phyloP scores from a whole-genome alignment of 2,888 invertebrate genomes.

The Eilema depressum region DNA sequence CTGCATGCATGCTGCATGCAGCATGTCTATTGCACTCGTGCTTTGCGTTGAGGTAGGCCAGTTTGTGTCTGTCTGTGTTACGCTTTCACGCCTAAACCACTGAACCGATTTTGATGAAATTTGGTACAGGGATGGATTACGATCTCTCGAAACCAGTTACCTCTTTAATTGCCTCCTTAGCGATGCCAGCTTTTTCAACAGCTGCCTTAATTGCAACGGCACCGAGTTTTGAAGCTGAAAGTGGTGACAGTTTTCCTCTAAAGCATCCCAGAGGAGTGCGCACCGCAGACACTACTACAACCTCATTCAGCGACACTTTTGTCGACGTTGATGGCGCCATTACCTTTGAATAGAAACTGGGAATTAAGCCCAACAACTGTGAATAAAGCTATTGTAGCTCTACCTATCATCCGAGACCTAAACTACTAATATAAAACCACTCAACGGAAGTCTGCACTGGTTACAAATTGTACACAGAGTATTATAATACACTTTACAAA shows the following conservation, averaged over 20 bases:
- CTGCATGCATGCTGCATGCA: no score
- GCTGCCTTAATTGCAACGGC: conserved; percentile 95
- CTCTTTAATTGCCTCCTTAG: conserved; percentile 95
- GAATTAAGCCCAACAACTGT: not conserved
- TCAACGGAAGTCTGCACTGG: not conserved
- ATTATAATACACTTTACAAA: not conserved
- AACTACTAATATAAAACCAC: not conserved
- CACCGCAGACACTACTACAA: conserved; percentile 96
- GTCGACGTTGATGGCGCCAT: conserved; percentile 46
- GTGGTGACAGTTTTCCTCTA: conserved; percentile 92
- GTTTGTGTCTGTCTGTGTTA: no score
- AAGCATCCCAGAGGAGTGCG: conserved; percentile 99
- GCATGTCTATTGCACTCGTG: no score
- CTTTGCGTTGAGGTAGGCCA: no score
- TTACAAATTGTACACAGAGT: no score
- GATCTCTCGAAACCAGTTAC: conserved; percentile 76
- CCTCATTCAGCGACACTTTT: conserved; percentile 90
- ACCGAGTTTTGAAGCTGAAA: conserved; percentile 95
- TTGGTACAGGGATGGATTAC: no score
- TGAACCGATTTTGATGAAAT: no score
- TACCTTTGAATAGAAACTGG: not conserved
- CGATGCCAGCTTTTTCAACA: conserved; percentile 92
- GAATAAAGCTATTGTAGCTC: no score
- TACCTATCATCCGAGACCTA: not conserved
- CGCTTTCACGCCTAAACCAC: no score